Base-by-base conservation (phyloP, 1,140 invertebrate genomes). In the Mya arenaria region DNA sequence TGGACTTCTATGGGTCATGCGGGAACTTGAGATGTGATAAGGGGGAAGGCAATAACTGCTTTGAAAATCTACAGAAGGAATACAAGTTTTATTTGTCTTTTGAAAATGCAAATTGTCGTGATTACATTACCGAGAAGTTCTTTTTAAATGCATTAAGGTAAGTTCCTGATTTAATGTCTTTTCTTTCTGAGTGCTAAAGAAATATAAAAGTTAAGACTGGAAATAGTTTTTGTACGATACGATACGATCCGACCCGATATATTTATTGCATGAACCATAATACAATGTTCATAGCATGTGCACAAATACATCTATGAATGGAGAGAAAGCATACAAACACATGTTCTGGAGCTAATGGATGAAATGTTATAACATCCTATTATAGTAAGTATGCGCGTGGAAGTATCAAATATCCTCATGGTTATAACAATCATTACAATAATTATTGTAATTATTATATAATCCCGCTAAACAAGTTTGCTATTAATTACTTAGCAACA, bases 11-110 rank as follows among this genome's bases (percentile, higher is more conserved):
- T 85, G 96, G 96, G 4, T 77, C 52, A 0, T 97, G 96, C 91
- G 91, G 89, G 4, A 80, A 58, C 19, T 41, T 82, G 32, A 55
- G 34, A 0, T 91, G 90, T 66, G 34, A 32, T 0, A 66, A 97
- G 55, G 88, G 95, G 19, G 95, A 96, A 80, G 93, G 94, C 0
- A 95, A 96, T 84, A 95, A 96, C 87, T 99, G 97, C 89, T 96
- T 98, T 88, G 95, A 97, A 48, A 96, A 98, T 94, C 94, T 99
- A 13, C 96, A 97, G 88, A 95, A 94, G 55, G 96, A 98, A 65
- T 99, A 99, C 93, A 99, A 99, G 91, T 99, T 99, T 93, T 99
- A 91, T 68, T 69, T 92, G 60, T 74, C 90, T 0, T 92, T 93
- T 82, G 91, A 92, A 73, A 93, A 92, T 81, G 88, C 88, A 23